Conservation (phyloP, 2,888 invertebrate species). For the Conchocele bisecta region DNA sequence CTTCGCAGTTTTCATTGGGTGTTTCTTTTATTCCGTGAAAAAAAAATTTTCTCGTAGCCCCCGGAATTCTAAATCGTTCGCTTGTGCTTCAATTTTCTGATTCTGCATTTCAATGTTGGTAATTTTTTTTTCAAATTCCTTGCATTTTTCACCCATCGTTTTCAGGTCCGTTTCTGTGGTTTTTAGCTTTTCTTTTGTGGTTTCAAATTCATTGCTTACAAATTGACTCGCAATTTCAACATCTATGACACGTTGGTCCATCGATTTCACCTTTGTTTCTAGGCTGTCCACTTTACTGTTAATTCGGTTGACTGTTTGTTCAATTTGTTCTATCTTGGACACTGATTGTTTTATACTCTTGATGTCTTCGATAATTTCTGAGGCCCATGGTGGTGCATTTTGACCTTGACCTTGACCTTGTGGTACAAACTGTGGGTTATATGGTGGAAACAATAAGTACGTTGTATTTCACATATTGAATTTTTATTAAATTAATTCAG, state of each 20-base stretch:
- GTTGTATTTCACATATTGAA: too few relatives aligned
- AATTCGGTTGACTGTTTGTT: background rate
- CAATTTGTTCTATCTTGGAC: background rate
- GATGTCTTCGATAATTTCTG: background rate
- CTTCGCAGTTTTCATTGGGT: slow-evolving; percentile 1
- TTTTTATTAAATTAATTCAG: too few relatives aligned
- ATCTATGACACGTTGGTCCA: background rate
- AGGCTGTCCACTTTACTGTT: background rate
- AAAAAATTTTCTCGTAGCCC: background rate
- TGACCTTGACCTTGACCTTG: background rate
- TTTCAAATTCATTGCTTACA: background rate
- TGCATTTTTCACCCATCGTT: background rate
- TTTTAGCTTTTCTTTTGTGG: background rate
- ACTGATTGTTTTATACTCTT: background rate
- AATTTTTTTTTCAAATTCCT: background rate
- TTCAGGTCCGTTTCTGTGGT: background rate
- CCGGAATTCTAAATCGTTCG: background rate
- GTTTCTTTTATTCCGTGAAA: background rate
- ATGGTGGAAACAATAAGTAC: background rate
- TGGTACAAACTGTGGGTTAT: background rate
- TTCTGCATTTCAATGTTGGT: background rate
- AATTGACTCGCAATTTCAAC: background rate
- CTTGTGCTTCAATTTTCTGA: background rate
- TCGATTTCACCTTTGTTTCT: background rate
- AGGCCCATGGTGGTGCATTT: background rate